Evolutionary conservation across 2,113 vertebrate genomes (phyloP).

Genomic region (Pygoscelis adeliae): DNA sequence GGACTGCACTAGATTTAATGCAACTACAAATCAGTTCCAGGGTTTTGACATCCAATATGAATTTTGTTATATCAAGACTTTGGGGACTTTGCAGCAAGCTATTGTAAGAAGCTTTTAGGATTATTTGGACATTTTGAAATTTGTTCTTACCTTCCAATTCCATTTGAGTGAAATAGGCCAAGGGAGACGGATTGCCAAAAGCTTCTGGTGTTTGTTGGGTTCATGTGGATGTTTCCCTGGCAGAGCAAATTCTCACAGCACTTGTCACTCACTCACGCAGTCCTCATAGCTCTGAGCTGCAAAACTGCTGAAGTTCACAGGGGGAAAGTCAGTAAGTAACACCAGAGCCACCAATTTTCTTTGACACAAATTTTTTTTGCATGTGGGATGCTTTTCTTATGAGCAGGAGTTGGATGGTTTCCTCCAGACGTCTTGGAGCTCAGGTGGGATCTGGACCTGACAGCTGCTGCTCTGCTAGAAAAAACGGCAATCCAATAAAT

Average conservation of each 20-base stretch:
- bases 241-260: not conserved
- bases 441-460: not conserved
- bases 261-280: not conserved
- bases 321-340: not conserved
- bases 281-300: not conserved
- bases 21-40: constrained; percentile 23
- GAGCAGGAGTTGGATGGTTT: rapidly evolving
- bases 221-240: not conserved
- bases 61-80: constrained; percentile 25
- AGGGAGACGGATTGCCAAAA: not conserved
- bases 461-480: not conserved
- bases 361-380: not conserved
- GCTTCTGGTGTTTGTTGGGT: not conserved
- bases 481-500: not conserved
- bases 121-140: constrained; percentile 42
- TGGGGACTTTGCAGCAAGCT: not conserved
- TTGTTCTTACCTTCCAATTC: constrained; percentile 20
- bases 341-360: not conserved
- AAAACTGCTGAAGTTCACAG: not conserved
- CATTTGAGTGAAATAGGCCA: not conserved
- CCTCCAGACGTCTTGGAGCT: not conserved
- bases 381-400: rapidly evolving
- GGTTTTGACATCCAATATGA: constrained; percentile 47
- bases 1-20: constrained; percentile 9
- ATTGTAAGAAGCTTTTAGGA: constrained; percentile 53